phyloP scores from a whole-genome alignment of 2,113 vertebrate genomes.

The Chrysemys picta region DNA sequence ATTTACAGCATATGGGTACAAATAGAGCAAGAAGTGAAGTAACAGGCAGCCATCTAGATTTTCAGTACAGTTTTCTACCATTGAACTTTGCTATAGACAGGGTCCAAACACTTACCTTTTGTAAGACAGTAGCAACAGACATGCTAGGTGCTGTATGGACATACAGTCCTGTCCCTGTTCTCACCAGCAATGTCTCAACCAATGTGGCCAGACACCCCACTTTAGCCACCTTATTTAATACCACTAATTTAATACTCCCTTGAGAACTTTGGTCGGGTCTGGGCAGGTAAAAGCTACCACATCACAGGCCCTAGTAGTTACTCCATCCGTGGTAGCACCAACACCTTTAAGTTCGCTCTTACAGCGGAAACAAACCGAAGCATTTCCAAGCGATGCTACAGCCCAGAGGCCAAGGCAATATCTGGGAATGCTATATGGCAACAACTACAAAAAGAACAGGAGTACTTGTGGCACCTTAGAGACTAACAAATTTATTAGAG shows the following conservation, averaged over 20 bases:
- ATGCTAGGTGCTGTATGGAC: rapidly evolving
- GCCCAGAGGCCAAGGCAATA: neutral
- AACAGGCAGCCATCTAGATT: neutral
- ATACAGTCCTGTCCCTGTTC: rapidly evolving
- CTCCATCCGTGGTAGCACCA: neutral
- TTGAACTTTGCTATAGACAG: neutral
- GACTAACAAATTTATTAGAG: no score
- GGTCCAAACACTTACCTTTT: neutral
- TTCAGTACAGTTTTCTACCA: neutral
- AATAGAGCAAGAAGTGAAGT: neutral
- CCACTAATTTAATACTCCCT: neutral
- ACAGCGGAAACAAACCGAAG: neutral
- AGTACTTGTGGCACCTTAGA: no score
- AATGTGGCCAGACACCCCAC: neutral
- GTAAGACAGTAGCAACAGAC: rapidly evolving
- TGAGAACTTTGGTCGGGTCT: neutral
- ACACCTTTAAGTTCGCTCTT: rapidly evolving
- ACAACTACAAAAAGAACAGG: no score
- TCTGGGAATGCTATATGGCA: neutral
- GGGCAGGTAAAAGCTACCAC: rapidly evolving
- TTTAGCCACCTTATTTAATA: neutral
- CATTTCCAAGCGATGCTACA: rapidly evolving
- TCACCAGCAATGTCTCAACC: neutral
- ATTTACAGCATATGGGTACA: no score
- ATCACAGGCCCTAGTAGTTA: neutral